These are phyloP conservation scores for Oreotrochilus melanogaster DNA, from an alignment of 2,113 vertebrate genomes.

Conservation along the genomic window DNA sequence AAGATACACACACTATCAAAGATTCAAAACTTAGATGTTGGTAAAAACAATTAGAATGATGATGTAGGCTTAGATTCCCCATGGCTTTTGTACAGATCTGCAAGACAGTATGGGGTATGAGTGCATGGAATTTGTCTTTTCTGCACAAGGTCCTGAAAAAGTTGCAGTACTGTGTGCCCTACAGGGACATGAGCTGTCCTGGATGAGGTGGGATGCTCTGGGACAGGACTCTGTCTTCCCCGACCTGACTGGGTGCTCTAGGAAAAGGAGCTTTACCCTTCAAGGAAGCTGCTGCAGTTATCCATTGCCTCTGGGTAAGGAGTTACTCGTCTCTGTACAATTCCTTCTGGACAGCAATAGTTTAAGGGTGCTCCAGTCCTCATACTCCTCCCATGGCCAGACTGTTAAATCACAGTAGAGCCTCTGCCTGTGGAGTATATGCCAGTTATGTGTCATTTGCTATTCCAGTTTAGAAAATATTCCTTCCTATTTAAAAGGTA, in stretches of 20 bases:
- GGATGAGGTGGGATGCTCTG: not conserved
- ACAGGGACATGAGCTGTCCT: not conserved
- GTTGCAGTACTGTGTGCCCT: not conserved
- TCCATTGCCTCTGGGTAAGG: not conserved
- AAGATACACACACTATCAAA: conserved; percentile 64
- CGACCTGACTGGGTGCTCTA: not conserved
- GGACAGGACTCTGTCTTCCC: not conserved
- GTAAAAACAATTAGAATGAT: conserved; percentile 67
- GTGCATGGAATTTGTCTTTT: not conserved
- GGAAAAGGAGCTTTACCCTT: not conserved
- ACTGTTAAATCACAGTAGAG: not conserved
- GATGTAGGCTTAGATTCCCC: conserved; percentile 47
- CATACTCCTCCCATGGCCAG: not conserved
- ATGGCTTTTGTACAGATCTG: conserved; percentile 16
- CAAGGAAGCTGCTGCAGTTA: not conserved
- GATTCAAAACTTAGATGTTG: conserved; percentile 46
- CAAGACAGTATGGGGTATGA: not conserved
- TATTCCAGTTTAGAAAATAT: not conserved
- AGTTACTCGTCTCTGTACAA: not conserved
- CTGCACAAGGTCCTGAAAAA: not conserved
- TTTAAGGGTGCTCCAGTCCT: not conserved
- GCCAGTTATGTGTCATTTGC: not conserved
- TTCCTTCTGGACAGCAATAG: not conserved
- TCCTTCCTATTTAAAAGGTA: not conserved
- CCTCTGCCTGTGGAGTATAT: not conserved